Conservation (phyloP, 2,888 invertebrate species). For the Cataglyphis livida region DNA sequence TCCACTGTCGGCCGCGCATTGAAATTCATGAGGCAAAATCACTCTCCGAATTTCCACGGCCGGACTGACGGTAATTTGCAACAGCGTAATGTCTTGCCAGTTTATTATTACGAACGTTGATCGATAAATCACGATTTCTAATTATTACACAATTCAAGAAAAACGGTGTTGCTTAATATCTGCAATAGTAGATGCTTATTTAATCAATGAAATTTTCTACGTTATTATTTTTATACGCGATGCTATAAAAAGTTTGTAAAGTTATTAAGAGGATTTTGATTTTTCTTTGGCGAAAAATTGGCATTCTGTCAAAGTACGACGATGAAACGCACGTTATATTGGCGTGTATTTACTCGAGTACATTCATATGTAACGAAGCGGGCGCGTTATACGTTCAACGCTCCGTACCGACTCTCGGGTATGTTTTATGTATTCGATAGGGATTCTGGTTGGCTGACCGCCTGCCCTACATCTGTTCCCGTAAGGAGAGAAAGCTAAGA, state of each 20-base stretch:
- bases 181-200: neutral
- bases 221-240: neutral
- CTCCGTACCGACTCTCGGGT: conserved; percentile 19
- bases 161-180: neutral
- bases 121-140: conserved; percentile 36
- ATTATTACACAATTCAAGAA: neutral
- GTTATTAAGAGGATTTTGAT: neutral
- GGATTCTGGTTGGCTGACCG: conserved; percentile 63
- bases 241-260: neutral
- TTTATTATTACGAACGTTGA: conserved; percentile 60
- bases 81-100: conserved; percentile 26
- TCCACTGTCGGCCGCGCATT: conserved; percentile 54
- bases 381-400: conserved; percentile 44
- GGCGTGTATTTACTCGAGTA: conserved; percentile 32
- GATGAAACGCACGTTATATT: conserved; percentile 17
- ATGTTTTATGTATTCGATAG: conserved; percentile 69
- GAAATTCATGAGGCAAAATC: conserved; percentile 74
- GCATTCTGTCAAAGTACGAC: neutral
- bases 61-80: conserved; percentile 42
- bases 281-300: neutral
- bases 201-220: neutral
- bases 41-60: conserved; percentile 65
- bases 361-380: conserved; percentile 59
- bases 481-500: conserved; percentile 31
- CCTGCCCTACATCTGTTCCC: conserved; percentile 65